Evolutionary conservation across 1,140 invertebrate species (phyloP).

Genomic region (Trachymyrmex septentrionalis): DNA sequence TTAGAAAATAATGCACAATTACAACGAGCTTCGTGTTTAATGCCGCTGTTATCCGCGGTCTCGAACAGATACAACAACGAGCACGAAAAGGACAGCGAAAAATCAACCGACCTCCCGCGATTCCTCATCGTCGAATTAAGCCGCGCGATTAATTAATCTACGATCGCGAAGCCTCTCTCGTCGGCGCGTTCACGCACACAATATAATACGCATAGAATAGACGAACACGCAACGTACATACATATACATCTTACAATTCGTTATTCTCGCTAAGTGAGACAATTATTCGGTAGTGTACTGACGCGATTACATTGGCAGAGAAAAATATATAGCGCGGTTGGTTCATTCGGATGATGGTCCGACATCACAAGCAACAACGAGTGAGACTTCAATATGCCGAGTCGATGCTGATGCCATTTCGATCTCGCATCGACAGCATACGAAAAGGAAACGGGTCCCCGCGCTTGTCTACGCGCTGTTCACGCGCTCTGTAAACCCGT

Average conservation of each 20-base stretch:
- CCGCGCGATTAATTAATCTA: conserved; percentile 49
- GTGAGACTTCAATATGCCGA: conserved; percentile 34
- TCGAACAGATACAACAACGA: conserved; percentile 33
- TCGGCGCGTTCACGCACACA: conserved; percentile 53
- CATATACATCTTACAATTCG: conserved; percentile 59
- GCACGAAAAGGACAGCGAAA: conserved; percentile 19
- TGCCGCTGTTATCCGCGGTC: neutral
- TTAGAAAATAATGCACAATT: conserved; percentile 51
- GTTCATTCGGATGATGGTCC: conserved; percentile 49
- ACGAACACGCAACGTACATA: conserved; percentile 57
- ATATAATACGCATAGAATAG: conserved; percentile 52
- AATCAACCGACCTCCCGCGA: conserved; percentile 41
- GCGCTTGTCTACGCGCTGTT: neutral
- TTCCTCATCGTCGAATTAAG: conserved; percentile 50
- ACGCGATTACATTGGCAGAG: conserved; percentile 41
- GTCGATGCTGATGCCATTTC: conserved; percentile 5
- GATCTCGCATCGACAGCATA: conserved; percentile 3
- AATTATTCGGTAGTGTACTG: conserved; percentile 50
- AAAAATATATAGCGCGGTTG: conserved; percentile 61
- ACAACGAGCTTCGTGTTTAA: conserved; percentile 26
- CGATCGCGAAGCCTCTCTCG: conserved; percentile 50
- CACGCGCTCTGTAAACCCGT: neutral
- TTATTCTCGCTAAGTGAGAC: conserved; percentile 59
- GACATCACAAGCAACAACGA: conserved; percentile 51
- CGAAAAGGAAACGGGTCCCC: neutral